Conservation (phyloP, 2,888 invertebrate genomes). For the Oithona nana region DNA sequence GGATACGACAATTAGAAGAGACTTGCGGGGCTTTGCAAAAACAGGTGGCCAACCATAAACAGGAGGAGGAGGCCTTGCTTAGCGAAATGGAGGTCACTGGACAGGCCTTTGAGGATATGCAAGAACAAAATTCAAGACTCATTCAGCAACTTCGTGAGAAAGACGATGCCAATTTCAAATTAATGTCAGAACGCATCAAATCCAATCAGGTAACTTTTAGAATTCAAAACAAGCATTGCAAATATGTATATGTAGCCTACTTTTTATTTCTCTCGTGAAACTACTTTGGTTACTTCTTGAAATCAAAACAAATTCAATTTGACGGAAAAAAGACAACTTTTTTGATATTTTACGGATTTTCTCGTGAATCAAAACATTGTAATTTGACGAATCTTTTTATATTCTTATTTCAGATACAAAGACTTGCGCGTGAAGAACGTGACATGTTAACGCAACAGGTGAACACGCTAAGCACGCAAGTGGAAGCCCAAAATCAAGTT, state of each 20-base stretch:
- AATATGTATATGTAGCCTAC: too few species aligned
- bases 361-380: too few species aligned
- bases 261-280: too few species aligned
- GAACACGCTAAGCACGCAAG: slow-evolving; percentile 27
- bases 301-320: too few species aligned
- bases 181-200: slow-evolving; percentile 92
- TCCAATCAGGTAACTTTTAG: slow-evolving; percentile 54
- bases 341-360: too few species aligned
- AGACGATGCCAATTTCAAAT: slow-evolving; percentile 93
- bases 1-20: slow-evolving; percentile 84
- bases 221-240: too few species aligned
- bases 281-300: too few species aligned
- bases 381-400: not conserved
- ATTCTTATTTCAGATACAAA: slow-evolving; percentile 45
- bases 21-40: slow-evolving; percentile 55
- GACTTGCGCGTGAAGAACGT: slow-evolving; percentile 80
- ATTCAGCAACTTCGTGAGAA: slow-evolving; percentile 89
- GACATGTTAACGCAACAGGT: slow-evolving; percentile 44
- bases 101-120: slow-evolving; percentile 97
- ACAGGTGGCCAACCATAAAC: slow-evolving; percentile 52
- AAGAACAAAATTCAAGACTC: slow-evolving; percentile 86
- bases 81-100: slow-evolving; percentile 99
- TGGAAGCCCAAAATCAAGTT: slow-evolving; percentile 84
- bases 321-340: too few species aligned
- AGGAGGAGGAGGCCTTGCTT: slow-evolving; percentile 85